A percentile compares a stretch with the other conserved stretches of the same genome.
Evolutionary conservation across 2,113 vertebrate species (phyloP).

Genomic region (Tragelaphus scriptus): DNA sequence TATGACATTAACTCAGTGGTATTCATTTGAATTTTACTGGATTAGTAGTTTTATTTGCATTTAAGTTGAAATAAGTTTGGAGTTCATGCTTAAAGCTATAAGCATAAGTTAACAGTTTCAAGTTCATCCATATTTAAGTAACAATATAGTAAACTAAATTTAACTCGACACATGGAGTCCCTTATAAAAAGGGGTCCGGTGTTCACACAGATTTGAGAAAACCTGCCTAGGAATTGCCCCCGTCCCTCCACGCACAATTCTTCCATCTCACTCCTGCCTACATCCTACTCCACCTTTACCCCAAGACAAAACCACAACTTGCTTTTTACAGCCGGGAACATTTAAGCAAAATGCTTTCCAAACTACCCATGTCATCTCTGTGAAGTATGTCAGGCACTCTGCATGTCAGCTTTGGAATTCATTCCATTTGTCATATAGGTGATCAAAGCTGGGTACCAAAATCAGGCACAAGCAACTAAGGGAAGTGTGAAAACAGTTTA

Average conservation of each 20-base stretch:
- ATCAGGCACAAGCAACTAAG: neutral
- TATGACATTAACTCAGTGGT: neutral
- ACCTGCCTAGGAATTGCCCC: neutral
- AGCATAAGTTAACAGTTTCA: neutral
- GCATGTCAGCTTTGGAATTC: neutral
- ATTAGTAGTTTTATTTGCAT: neutral
- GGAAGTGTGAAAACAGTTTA: neutral
- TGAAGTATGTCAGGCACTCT: neutral
- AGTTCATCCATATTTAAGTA: neutral
- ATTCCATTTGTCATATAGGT: neutral
- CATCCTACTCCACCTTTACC: neutral
- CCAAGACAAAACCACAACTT: neutral
- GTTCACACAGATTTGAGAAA: neutral
- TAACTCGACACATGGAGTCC: neutral
- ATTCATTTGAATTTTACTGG: neutral
- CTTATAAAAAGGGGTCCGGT: neutral
- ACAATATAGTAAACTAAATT: neutral
- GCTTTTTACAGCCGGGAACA: neutral
- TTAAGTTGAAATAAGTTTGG: constrained; percentile 19
- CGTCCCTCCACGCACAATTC: fast-evolving
- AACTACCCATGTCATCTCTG: neutral
- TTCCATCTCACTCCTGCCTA: neutral
- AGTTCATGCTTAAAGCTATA: neutral
- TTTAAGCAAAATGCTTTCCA: neutral
- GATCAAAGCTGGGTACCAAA: neutral